phyloP scores from a whole-genome alignment of 30 jellyfish, hydroid and myxozoan species.

The Pseudorhiza aurosa region DNA sequence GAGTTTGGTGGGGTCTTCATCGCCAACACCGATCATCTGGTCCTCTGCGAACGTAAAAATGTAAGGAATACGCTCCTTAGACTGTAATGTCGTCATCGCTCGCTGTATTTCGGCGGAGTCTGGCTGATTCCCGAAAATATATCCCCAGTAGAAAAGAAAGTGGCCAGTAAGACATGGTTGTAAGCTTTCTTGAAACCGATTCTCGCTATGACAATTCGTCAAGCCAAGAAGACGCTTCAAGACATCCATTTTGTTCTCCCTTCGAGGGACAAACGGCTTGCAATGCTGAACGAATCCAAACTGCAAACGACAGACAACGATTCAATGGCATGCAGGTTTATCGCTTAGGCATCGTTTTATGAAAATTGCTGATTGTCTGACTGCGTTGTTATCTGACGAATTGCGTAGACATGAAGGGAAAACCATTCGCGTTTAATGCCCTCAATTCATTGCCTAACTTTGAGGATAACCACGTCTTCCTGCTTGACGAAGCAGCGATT shows the following conservation, averaged over 20 bases:
- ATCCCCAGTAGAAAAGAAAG: slow-evolving; percentile 38
- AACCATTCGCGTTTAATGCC: neutral
- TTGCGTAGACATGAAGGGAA: slow-evolving; percentile 7
- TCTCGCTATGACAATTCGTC: slow-evolving; percentile 61
- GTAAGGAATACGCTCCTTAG: slow-evolving; percentile 32
- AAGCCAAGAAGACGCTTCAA: slow-evolving; percentile 59
- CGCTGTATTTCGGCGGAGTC: slow-evolving; percentile 55
- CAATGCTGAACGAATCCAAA: neutral
- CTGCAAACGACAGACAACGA: neutral
- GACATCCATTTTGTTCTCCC: slow-evolving; percentile 36
- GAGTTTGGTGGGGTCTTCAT: neutral
- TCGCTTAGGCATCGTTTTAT: too few species aligned
- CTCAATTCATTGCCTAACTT: slow-evolving; percentile 17
- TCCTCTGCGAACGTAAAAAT: slow-evolving; percentile 39
- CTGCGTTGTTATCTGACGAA: neutral
- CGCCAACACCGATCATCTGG: slow-evolving; percentile 26
- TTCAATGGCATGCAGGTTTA: neutral
- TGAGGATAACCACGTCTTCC: slow-evolving; percentile 39
- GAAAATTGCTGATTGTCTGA: neutral
- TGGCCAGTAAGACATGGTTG: slow-evolving; percentile 43
- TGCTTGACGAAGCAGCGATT: slow-evolving; percentile 36
- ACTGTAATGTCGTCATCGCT: neutral
- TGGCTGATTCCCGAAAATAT: slow-evolving; percentile 51
- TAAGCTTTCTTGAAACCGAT: slow-evolving; percentile 23
- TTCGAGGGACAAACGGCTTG: neutral